Evolutionary conservation across 2,113 vertebrate genomes (phyloP), one percentile per base, ranked within the genome.

Genomic region (Scomber colias): DNA sequence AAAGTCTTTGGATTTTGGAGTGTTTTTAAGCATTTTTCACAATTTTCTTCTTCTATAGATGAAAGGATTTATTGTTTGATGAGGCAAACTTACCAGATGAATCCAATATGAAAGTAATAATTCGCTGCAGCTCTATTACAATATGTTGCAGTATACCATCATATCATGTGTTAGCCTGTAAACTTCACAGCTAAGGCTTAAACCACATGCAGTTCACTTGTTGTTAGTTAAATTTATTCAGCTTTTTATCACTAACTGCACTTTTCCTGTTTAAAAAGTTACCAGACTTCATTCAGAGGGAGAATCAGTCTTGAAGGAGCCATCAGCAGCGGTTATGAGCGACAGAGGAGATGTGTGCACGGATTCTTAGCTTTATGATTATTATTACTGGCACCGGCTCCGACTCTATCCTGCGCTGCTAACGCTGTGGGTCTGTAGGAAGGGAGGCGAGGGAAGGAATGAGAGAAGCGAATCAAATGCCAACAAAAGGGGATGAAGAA

Each of bases 301-400:
- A 35, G 67, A 78, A 68, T 81, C 17, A 5, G 73, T 55, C 86
- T 83, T 79, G n/a, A 65, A 81, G 83, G 85, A 81, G 77, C 77
- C 80, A 57, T 89, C 73, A 78, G 72, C 59, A 35, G 66, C 62
- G 3, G 17, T 91, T 84, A 90, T 24, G 90, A 86, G 87, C 71
- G 46, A 68, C 81, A 51, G 82, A 24, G 85, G 85, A 89, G 79
- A 71, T 14, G 71, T 62, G 66, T 21, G 76, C 80, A 53, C 50
- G 11, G 76, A 83, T 89, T 85, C 79, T 85, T 66, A 76, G 79
- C 75, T 92, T 90, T 86, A 91, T 86, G 88, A 77, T 73, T 90
- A 61, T 88, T 89, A 48, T 89, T 82, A 40, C 83, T 90, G 92
- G 92, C 84, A 5, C 69, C 7, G 4, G 5, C 35, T 81, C 77